Evolutionary conservation across 2,888 invertebrate species (phyloP).

Genomic region (Diloba caeruleocephala): DNA sequence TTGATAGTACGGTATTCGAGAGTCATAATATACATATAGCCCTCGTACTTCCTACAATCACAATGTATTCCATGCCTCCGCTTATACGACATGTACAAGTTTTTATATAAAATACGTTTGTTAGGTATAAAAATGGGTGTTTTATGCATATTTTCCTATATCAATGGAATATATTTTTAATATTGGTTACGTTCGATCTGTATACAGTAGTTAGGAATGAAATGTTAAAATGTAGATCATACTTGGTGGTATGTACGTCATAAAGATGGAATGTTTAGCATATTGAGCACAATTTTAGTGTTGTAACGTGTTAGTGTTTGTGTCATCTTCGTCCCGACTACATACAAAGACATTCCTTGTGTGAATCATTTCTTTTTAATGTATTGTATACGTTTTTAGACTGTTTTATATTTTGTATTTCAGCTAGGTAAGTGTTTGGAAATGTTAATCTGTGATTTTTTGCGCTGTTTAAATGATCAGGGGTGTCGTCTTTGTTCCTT

Average conservation of each 20-base stretch:
- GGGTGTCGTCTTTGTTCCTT: slow-evolving; percentile 27
- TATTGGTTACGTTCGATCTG: slow-evolving; percentile 64
- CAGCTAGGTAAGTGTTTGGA: slow-evolving; percentile 26
- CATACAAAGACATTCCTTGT: slow-evolving; percentile 42
- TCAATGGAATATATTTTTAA: slow-evolving; percentile 84
- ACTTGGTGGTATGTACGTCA: slow-evolving; percentile 39
- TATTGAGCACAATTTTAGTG: slow-evolving; percentile 51
- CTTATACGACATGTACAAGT: slow-evolving; percentile 62
- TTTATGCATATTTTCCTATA: slow-evolving; percentile 74
- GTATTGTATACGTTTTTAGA: slow-evolving; percentile 18
- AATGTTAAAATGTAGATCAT: slow-evolving; percentile 58
- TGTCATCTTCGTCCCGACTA: slow-evolving; percentile 30
- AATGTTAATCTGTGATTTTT: slow-evolving; percentile 48
- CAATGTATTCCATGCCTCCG: slow-evolving; percentile 62
- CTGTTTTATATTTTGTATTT: slow-evolving; percentile 29
- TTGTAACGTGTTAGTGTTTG: slow-evolving; percentile 50
- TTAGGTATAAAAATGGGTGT: slow-evolving; percentile 61
- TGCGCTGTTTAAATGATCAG: slow-evolving; percentile 41
- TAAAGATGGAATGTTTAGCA: slow-evolving; percentile 28
- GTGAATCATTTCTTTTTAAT: slow-evolving; percentile 31
- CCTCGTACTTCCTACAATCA: slow-evolving; percentile 30
- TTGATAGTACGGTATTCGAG: slow-evolving; percentile 30
- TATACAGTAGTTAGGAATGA: slow-evolving; percentile 77
- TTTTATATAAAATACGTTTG: slow-evolving; percentile 58
- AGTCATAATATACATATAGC: slow-evolving; percentile 13